These are phyloP conservation scores for Mesoclemmys tuberculata DNA, from an alignment of 2,113 vertebrate genomes.

Conservation along the genomic window DNA sequence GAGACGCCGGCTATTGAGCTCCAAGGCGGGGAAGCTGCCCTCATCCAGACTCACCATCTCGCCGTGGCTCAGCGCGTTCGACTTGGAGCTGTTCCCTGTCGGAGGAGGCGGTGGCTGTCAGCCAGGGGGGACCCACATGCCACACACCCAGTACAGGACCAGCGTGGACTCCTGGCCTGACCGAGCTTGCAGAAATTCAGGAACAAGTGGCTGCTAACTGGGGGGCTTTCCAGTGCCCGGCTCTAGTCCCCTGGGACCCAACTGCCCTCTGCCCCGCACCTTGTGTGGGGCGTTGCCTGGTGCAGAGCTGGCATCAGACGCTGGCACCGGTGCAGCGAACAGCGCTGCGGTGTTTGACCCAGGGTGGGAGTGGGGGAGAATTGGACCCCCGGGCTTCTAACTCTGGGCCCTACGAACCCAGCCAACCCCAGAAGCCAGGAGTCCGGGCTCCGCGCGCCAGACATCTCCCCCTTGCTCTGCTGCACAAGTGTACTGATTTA, in stretches of 20 bases:
- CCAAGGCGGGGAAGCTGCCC: conserved; percentile 93
- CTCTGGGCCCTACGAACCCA: background rate
- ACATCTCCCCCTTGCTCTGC: background rate
- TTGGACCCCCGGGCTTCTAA: background rate
- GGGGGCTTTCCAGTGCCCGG: no score
- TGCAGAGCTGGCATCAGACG: no score
- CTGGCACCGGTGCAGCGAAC: no score
- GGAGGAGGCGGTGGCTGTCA: background rate
- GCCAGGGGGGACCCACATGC: background rate
- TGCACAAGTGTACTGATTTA: background rate
- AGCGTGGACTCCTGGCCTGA: background rate
- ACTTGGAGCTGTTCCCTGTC: conserved; percentile 90
- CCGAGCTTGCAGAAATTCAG: no score
- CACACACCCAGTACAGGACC: background rate
- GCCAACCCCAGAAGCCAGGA: background rate
- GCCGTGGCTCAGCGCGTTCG: conserved; percentile 88
- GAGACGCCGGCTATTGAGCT: conserved; percentile 95
- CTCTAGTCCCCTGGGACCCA: no score
- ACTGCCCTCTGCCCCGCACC: background rate
- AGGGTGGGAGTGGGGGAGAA: background rate
- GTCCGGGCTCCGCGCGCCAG: background rate
- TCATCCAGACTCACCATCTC: conserved; percentile 98
- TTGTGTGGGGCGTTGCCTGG: no score
- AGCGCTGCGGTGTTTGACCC: background rate
- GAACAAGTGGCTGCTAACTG: no score